Percentiles rank a stretch among this genome's conserved stretches.
These are phyloP conservation scores for Epizoanthus illoricatus DNA, from an alignment of 92 coral and sea anemone species.

Conservation along the genomic window DNA sequence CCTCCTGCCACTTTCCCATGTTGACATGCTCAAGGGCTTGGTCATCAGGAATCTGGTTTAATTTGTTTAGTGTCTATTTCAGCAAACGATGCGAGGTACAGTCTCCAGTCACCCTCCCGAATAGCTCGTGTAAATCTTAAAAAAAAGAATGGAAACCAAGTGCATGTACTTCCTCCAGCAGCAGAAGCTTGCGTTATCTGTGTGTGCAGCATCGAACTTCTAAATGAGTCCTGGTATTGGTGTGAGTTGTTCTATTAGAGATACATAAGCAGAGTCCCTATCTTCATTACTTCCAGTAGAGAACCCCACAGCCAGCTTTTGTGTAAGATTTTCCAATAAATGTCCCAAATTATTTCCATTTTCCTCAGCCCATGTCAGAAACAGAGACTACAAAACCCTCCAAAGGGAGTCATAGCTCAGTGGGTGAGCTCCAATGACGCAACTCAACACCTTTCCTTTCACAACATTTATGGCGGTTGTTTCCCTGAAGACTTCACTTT, in stretches of 20 bases:
- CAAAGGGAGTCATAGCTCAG: slow-evolving; percentile 55
- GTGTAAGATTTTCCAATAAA: slow-evolving; percentile 45
- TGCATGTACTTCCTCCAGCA: slow-evolving; percentile 56
- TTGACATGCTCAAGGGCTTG: slow-evolving; percentile 70
- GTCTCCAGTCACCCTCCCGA: slow-evolving; percentile 74
- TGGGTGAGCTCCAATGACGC: slow-evolving; percentile 60
- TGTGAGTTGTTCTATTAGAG: slow-evolving; percentile 1
- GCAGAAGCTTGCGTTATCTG: slow-evolving; percentile 40
- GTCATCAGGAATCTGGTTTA: slow-evolving; percentile 64
- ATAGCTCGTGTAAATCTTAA: slow-evolving; percentile 67
- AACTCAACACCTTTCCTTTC: slow-evolving; percentile 75
- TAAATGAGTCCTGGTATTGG: slow-evolving; percentile 7
- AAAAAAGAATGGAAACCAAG: slow-evolving; percentile 54
- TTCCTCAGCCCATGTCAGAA: slow-evolving; percentile 33
- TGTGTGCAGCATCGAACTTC: slow-evolving; percentile 41
- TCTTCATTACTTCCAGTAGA: slow-evolving; percentile 12
- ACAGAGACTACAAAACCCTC: slow-evolving; percentile 48
- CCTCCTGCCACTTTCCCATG: slow-evolving; percentile 64
- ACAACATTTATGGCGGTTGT: slow-evolving; percentile 63
- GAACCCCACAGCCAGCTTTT: slow-evolving; percentile 37
- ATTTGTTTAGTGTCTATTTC: slow-evolving; percentile 55
- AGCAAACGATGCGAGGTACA: slow-evolving; percentile 62
- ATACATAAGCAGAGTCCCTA: background rate
- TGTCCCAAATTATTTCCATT: slow-evolving; percentile 44
- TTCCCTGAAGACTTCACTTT: slow-evolving; percentile 56